These are phyloP conservation scores for Hippocampus barbouri DNA, from an alignment of 2,113 vertebrate genomes.

Conservation along the genomic window DNA sequence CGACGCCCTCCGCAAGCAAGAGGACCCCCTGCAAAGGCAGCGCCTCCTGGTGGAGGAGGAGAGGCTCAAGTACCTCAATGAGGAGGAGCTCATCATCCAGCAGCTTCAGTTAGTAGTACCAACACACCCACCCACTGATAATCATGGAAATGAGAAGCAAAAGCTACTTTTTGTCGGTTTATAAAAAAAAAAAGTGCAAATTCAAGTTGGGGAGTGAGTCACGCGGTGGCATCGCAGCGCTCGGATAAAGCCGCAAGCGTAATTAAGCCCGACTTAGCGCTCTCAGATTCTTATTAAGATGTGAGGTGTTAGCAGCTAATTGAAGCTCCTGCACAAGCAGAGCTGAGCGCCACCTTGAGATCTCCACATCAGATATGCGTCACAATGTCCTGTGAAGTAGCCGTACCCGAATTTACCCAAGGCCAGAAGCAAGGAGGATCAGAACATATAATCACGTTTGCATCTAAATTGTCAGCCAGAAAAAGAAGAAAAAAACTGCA, in stretches of 20 bases:
- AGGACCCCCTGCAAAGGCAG: constrained; percentile 96
- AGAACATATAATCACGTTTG: background rate
- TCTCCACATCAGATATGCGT: constrained; percentile 54
- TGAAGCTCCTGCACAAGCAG: constrained; percentile 45
- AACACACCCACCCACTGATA: background rate
- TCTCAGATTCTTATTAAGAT: constrained; percentile 68
- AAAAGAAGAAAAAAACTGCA: too few species aligned
- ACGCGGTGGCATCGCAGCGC: constrained; percentile 4
- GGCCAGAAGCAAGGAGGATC: background rate
- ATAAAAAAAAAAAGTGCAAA: constrained; percentile 6
- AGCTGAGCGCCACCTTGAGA: constrained; percentile 51
- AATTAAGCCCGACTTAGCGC: constrained; percentile 49
- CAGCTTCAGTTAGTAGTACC: constrained; percentile 90
- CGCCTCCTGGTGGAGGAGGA: constrained; percentile 97
- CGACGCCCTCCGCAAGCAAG: constrained; percentile 89
- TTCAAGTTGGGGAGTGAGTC: constrained; percentile 18
- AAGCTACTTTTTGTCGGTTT: background rate
- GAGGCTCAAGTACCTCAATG: constrained; percentile 93
- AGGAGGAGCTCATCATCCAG: constrained; percentile 96
- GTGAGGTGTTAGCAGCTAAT: constrained; percentile 44
- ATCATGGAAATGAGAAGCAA: background rate
- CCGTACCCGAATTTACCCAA: background rate
- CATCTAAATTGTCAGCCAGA: too few species aligned
- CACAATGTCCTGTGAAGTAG: constrained; percentile 10
- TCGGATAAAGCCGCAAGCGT: constrained; percentile 37